Evolutionary conservation across 1,140 invertebrate species (phyloP).

Genomic region (Atopsyche davidsoni): DNA sequence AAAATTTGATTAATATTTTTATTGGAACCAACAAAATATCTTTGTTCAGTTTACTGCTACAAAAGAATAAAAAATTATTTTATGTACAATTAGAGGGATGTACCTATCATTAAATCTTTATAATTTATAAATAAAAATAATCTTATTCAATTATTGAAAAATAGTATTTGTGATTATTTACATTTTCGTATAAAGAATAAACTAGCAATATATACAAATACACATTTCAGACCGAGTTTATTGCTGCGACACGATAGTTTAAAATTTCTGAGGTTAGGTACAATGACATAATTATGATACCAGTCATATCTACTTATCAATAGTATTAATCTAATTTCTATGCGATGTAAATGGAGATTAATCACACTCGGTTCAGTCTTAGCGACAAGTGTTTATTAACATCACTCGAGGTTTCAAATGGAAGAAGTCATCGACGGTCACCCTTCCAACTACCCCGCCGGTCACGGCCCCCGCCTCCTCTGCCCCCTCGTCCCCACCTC

Average conservation of each 20-base stretch:
- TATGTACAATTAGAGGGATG: too few species aligned
- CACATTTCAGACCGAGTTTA: too few species aligned
- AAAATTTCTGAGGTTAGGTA: too few species aligned
- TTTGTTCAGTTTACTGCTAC: too few species aligned
- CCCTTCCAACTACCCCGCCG: conserved; percentile 46
- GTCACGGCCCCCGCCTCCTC: conserved; percentile 36
- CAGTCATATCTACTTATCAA: conserved; percentile 16
- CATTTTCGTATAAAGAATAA: not conserved
- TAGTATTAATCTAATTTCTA: conserved; percentile 1
- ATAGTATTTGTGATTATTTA: too few species aligned
- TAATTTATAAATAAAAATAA: too few species aligned
- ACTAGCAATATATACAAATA: not conserved
- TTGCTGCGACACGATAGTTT: too few species aligned
- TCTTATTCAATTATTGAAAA: too few species aligned
- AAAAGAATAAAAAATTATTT: too few species aligned
- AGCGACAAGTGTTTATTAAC: conserved; percentile 8
- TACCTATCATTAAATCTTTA: too few species aligned
- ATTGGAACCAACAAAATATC: too few species aligned
- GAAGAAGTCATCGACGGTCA: conserved; percentile 41
- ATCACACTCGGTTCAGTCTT: conserved; percentile 24
- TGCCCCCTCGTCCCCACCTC: conserved; percentile 36
- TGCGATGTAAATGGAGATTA: conserved; percentile 9
- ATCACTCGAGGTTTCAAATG: conserved; percentile 11
- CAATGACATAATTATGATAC: conserved; percentile 14
- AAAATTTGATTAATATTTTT: too few species aligned